phyloP scores from a whole-genome alignment of 92 coral and sea anemone genomes.

The Chrysogorgia sp. region DNA sequence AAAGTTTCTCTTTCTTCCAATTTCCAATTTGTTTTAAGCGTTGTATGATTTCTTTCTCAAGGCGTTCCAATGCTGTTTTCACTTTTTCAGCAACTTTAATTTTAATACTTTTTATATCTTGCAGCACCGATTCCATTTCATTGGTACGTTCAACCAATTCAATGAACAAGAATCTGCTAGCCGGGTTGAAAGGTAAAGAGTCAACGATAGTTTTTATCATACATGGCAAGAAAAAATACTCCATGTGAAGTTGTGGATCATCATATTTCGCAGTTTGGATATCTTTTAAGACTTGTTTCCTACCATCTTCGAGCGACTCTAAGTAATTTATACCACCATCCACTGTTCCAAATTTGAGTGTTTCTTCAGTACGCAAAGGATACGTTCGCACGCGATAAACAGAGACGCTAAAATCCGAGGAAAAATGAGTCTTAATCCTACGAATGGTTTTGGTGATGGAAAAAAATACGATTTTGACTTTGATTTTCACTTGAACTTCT shows the following conservation, averaged over 20 bases:
- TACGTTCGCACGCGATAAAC: constrained; percentile 15
- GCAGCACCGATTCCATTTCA: constrained; percentile 25
- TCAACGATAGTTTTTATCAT: constrained; percentile 14
- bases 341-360: not conserved
- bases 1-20: constrained; percentile 18
- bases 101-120: not conserved
- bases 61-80: not conserved
- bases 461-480: constrained; percentile 11
- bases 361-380: constrained; percentile 2
- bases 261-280: constrained; percentile 15
- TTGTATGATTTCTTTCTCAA: constrained; percentile 5
- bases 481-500: constrained; percentile 10
- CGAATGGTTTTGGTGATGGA: constrained; percentile 22
- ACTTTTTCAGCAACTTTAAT: not conserved
- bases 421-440: constrained; percentile 11
- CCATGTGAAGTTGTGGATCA: constrained; percentile 18
- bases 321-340: not conserved
- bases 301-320: constrained; percentile 2
- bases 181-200: constrained; percentile 19
- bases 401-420: constrained; percentile 22
- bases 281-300: constrained; percentile 6
- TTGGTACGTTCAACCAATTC: constrained; percentile 18
- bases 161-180: not conserved
- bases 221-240: constrained; percentile 9
- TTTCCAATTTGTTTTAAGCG: constrained; percentile 17